These are phyloP conservation scores for Lasiurus borealis DNA, from an alignment of 2,113 vertebrate species.

Conservation along the genomic window DNA sequence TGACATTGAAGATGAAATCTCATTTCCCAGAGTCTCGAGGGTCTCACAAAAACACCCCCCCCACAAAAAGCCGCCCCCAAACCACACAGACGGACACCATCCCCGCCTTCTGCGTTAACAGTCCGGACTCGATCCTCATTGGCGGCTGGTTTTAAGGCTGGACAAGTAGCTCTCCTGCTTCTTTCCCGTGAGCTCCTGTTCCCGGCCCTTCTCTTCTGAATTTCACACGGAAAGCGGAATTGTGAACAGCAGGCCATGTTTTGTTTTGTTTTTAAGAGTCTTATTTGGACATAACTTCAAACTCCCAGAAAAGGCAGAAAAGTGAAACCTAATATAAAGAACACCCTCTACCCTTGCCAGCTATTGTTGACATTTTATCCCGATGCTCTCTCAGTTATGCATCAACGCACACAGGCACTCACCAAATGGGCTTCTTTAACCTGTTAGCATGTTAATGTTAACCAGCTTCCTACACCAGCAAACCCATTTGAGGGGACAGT, in stretches of 20 bases:
- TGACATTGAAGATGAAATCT: conserved; percentile 33
- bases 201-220: not conserved
- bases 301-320: not conserved
- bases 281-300: conserved; percentile 8
- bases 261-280: not conserved
- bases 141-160: not conserved
- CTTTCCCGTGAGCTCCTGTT: not conserved
- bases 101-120: not conserved
- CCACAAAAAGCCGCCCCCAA: not conserved
- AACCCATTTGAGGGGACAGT: not conserved
- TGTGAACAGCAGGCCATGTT: not conserved
- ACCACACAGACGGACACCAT: not conserved
- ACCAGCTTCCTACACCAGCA: no score
- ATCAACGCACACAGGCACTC: not conserved
- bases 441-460: no score
- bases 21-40: not conserved
- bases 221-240: not conserved
- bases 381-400: not conserved
- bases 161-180: not conserved
- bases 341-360: not conserved
- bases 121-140: not conserved
- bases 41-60: not conserved
- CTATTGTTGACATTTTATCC: not conserved
- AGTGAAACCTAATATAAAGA: not conserved
- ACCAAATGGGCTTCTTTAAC: not conserved